phyloP scores from a whole-genome alignment of 1,140 invertebrate species.

The Drosophila setifemur region DNA sequence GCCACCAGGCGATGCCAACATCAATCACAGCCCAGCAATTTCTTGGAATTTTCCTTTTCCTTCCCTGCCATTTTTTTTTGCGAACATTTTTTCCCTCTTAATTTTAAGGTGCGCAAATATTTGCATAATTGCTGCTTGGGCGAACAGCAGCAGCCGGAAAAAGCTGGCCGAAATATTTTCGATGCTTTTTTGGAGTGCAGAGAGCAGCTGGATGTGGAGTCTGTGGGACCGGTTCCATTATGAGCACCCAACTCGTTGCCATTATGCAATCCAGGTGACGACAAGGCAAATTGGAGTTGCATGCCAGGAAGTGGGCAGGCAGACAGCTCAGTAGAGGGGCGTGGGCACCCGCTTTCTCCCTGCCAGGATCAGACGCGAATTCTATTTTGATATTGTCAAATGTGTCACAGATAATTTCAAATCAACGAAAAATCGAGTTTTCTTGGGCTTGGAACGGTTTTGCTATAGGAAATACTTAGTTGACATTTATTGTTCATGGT shows the following conservation, averaged over 20 bases:
- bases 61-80: constrained; percentile 1
- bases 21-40: constrained; percentile 70
- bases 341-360: constrained; percentile 25
- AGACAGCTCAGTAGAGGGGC: constrained; percentile 40
- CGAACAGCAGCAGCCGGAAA: constrained; percentile 56
- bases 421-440: not conserved
- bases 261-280: constrained; percentile 77
- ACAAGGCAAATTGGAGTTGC: constrained; percentile 73
- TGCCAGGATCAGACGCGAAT: not conserved
- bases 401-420: not conserved
- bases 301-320: constrained; percentile 68
- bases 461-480: too few relatives aligned
- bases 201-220: constrained; percentile 32
- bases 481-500: too few relatives aligned
- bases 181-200: constrained; percentile 33
- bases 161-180: constrained; percentile 50
- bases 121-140: constrained; percentile 73
- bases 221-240: constrained; percentile 72
- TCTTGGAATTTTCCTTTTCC: constrained; percentile 56
- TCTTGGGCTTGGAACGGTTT: not conserved
- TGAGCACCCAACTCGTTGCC: constrained; percentile 57
- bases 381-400: constrained; percentile 3
- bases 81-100: constrained; percentile 2
- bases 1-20: constrained; percentile 49
- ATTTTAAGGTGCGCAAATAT: constrained; percentile 69